Percentiles rank a stretch among this genome's conserved stretches.
Evolutionary conservation across 2,888 invertebrate species (phyloP).

Genomic region (Glaucopsyche alexis): DNA sequence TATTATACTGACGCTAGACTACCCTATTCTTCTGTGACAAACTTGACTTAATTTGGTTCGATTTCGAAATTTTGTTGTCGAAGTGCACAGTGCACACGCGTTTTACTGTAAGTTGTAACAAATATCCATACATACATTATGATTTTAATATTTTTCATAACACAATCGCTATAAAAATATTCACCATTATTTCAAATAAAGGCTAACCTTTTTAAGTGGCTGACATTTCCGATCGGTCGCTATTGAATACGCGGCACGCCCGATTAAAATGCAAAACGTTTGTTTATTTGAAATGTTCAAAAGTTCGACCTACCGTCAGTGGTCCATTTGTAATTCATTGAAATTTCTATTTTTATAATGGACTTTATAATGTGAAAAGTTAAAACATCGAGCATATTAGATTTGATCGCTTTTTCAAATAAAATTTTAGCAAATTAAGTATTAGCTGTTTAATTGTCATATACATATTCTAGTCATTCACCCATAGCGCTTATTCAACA

Average conservation of each 20-base stretch:
- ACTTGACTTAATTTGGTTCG: too few species aligned
- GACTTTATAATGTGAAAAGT: neutral
- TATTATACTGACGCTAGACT: too few species aligned
- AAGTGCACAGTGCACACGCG: too few species aligned
- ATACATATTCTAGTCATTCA: too few species aligned
- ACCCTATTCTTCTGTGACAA: too few species aligned
- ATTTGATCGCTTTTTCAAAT: too few species aligned
- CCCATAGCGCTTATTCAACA: neutral
- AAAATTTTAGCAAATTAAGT: too few species aligned
- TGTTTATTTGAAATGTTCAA: constrained; percentile 12
- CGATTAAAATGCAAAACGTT: constrained; percentile 22
- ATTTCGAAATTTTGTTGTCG: too few species aligned
- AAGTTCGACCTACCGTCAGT: neutral
- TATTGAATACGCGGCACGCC: neutral
- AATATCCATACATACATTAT: constrained; percentile 12
- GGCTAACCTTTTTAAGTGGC: constrained; percentile 23
- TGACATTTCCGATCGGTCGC: constrained; percentile 26
- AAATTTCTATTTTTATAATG: neutral
- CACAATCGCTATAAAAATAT: constrained; percentile 28
- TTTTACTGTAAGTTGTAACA: neutral
- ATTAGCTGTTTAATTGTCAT: too few species aligned
- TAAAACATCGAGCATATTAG: too few species aligned
- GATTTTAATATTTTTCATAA: constrained; percentile 18
- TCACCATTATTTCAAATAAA: constrained; percentile 21
- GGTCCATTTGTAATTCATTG: neutral